Evolutionary conservation across 2,113 vertebrate species (phyloP).

Genomic region (Opisthocomus hoazin): DNA sequence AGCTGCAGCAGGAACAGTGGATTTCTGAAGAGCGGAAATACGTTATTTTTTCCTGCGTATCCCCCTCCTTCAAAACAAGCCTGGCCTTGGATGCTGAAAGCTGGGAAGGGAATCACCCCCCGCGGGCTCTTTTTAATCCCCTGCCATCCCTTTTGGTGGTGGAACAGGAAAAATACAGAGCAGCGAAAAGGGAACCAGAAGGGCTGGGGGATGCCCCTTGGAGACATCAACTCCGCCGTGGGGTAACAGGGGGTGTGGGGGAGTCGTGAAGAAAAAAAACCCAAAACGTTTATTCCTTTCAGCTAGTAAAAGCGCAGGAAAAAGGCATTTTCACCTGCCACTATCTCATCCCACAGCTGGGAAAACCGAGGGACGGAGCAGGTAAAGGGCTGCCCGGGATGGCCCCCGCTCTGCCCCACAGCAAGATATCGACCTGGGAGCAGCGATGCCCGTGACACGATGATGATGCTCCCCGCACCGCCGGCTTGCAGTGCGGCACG

Average conservation of each 20-base stretch:
- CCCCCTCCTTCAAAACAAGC: neutral
- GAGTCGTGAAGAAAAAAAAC: neutral
- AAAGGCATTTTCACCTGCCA: neutral
- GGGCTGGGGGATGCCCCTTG: neutral
- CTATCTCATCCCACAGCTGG: neutral
- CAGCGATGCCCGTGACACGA: no score
- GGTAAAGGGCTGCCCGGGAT: no score
- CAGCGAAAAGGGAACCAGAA: neutral
- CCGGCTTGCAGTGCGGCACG: neutral
- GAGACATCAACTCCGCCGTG: neutral
- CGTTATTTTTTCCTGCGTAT: fast-evolving
- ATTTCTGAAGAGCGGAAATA: neutral
- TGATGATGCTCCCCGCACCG: neutral
- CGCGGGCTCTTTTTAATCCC: neutral
- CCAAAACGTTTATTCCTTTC: neutral
- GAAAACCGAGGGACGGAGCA: neutral
- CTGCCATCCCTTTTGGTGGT: neutral
- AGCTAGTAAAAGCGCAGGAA: neutral
- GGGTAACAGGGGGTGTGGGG: fast-evolving
- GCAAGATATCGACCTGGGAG: neutral
- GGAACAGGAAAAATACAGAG: neutral
- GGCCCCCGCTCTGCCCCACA: neutral
- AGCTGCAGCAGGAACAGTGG: neutral
- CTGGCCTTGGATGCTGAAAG: neutral
- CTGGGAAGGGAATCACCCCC: neutral